phyloP scores from a whole-genome alignment of 2,888 invertebrate genomes.

The Mythimna vitellina region DNA sequence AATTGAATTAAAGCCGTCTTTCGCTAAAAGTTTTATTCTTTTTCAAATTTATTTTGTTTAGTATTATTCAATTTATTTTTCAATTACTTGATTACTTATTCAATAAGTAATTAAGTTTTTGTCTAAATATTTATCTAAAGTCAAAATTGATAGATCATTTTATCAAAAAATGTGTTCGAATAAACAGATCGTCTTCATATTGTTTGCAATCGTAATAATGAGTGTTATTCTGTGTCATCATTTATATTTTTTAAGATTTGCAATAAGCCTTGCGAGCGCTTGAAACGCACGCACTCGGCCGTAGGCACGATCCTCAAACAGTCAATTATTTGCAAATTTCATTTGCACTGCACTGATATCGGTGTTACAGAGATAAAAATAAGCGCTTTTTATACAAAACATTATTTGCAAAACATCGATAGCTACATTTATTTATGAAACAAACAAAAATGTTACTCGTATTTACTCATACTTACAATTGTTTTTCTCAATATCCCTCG shows the following conservation, averaged over 20 bases:
- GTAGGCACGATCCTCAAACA: slow-evolving; percentile 83
- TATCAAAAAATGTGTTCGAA: background rate
- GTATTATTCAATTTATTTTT: too few species aligned
- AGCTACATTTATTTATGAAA: slow-evolving; percentile 22
- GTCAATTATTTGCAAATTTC: slow-evolving; percentile 74
- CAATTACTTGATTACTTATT: too few species aligned
- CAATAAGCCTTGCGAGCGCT: slow-evolving; percentile 73
- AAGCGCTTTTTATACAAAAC: slow-evolving; percentile 46
- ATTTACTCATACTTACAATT: slow-evolving; percentile 28
- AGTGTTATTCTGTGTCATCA: slow-evolving; percentile 47
- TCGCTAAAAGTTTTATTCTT: too few species aligned
- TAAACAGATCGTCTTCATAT: slow-evolving; percentile 11
- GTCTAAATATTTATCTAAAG: background rate
- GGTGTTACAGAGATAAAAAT: slow-evolving; percentile 61
- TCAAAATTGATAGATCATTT: background rate
- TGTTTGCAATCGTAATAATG: slow-evolving; percentile 22
- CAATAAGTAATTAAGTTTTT: background rate
- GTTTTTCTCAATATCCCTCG: slow-evolving; percentile 37
- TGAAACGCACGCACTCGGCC: slow-evolving; percentile 77
- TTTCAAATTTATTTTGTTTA: too few species aligned
- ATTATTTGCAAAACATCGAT: slow-evolving; percentile 22
- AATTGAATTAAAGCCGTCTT: too few species aligned
- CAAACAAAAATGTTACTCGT: slow-evolving; percentile 36
- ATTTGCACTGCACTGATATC: slow-evolving; percentile 68
- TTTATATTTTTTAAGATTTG: slow-evolving; percentile 71